Evolutionary conservation across 2,888 invertebrate genomes (phyloP), one percentile per base, ranked within the genome.

Genomic region (Drepana falcataria): DNA sequence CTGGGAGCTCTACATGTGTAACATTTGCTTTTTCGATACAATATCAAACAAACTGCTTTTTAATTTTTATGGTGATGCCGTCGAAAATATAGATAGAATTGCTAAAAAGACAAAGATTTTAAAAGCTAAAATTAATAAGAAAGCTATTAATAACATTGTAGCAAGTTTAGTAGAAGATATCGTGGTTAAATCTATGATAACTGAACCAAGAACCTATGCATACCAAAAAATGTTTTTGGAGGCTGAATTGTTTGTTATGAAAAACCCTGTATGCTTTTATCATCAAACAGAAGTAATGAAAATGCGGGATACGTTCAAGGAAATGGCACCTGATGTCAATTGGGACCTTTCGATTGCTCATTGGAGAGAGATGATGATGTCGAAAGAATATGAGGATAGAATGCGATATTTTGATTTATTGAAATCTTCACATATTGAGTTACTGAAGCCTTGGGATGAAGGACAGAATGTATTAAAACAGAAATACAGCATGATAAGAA

Each of bases 1-100:
- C 33, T 93, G 93, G 93, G 88, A 87, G 63, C 55, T 93, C 0
- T 69, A 70, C n/a, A 83, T 89, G 7, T 77, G 77, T 35, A 93
- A 93, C 35, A 68, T 83, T 49, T 70, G 68, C 57, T 88, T 91
- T 44, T 85, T 85, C 61, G 79, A 85, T 48, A 71, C 66, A 0
- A 48, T 70, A 34, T 56, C 71, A n/a, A 73, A 82, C 3, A 84
- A 76, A 66, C 60, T 91, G 1, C 53, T 69, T 4, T 55, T 92
- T 9, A 77, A 81, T 53, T 73, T 91, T 35, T 70, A 75, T 48
- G 91, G 81, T 3, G 87, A 89, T 65, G 69, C 85, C 2, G 59
- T 76, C 34, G 83, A 83, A 71, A 72, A 86, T 55, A 54, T 79
- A 35, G 65, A 69, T 1, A 59, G 58, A 37, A 69, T 68, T 2